Base-by-base conservation (phyloP, 2,888 invertebrate genomes). In the Autographa pulchrina region DNA sequence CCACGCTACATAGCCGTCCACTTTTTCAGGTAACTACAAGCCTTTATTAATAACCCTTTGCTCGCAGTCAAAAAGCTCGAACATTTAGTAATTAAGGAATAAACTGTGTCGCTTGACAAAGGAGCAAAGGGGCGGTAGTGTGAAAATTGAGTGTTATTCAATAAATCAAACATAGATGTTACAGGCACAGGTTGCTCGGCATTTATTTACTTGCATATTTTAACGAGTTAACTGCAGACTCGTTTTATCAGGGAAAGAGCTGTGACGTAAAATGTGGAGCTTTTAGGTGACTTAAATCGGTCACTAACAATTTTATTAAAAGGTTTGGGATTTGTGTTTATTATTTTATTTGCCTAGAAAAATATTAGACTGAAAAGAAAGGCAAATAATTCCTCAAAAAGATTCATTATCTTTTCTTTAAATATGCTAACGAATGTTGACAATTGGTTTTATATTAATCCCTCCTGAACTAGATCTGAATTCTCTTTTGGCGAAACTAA, bases 141-240 rank as follows among this genome's bases (percentile, higher is more conserved):
- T 25, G 54, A 59, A 69, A 78, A 69, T 78, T 69, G 62, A 75
- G 67, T 78, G 62, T 65, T 58, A 74, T 78, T n/a, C n/a, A n/a
- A n/a, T n/a, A n/a, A 62, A 68, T 71, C 66, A 60, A 77, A 52
- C 65, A 66, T 68, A 74, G 68, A 63, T 63, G 48, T 20, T 32
- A 25, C 48, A 25, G 32, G 56, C 16, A 31, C 25, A 9, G 14
- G n/a, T n/a, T n/a, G n/a, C n/a, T n/a, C 18, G 8, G 65, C 43
- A 54, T 35, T 61, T 64, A 66, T 77, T 71, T 66, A 63, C 31
- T 35, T 25, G 60, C 52, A 65, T 64, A 77, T 65, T 74, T 77
- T 67, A 67, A 65, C 11, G 38, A 52, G 43, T 25, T 31, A 11
- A 43, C 20, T 54, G 20, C 14, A 13, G 43, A 56, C 11, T n/a